Evolutionary conservation across 30 jellyfish, hydroid and myxozoan genomes (phyloP), one percentile per base, ranked within the genome.

Genomic region (Rhopilema esculentum): DNA sequence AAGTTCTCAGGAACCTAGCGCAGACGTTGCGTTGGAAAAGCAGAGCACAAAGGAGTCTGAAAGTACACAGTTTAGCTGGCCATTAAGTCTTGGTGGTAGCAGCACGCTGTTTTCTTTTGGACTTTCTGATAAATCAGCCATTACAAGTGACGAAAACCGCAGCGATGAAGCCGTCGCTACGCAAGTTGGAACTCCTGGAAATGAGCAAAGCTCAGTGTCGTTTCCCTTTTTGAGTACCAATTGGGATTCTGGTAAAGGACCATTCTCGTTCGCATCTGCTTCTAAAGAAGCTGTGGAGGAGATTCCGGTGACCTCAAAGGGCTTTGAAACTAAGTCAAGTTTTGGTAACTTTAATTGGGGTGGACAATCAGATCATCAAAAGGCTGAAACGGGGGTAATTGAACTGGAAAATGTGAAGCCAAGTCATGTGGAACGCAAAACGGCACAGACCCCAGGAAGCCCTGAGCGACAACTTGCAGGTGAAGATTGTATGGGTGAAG

Each of bases 231-330:
- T 20, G 63, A 48, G 85, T 70, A 20, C 85, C 18, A 53, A 77
- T 0, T 18, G 27, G 28, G 76, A 51, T 28, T 25, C 87, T 19
- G 30, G 51, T 32, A 77, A 53, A 22, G 75, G 87, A 18, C 87
- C 87, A 0, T 77, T 77, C 22, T 71, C 82, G 0, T 71, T 71
- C 64, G 16, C 57, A 23, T 23, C 66, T 25, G 27, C 66, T 52
- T 52, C 82, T 4, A 71, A 29, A 52, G 27, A 25, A 16, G 61
- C 87, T 49, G 87, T 77, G 23, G 75, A 77, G 40, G 87, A 77
- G 12, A 64, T 77, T 17, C 15, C 51, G 4, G 8, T 2, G 17
- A 32, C 22, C 23, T 65, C 12, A 22, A 23, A 40, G 9, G 21
- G 21, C 1, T 6, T 9, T 16, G 84, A 40, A 31, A 18, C 16